A percentile compares a stretch with the other conserved stretches of the same genome.
Conservation (phyloP, 1,140 invertebrate genomes). For the Doryteuthis pealeii region DNA sequence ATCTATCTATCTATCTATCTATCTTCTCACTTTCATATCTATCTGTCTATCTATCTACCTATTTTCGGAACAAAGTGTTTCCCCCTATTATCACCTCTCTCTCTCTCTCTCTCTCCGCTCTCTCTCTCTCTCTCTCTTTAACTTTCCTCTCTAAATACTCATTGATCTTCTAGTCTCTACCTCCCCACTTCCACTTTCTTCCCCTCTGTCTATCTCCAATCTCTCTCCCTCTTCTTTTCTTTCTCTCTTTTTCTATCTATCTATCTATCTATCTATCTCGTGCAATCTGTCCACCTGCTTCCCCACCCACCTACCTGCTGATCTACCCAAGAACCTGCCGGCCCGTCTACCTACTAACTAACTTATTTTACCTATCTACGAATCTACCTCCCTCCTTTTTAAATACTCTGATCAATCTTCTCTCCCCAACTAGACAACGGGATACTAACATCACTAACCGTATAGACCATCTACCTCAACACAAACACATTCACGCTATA, state of each 20-base stretch:
- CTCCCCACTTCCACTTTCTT: conserved; percentile 10
- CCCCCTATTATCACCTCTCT: not conserved
- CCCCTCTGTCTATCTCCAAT: too few relatives aligned
- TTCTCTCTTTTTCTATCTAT: conserved; percentile 12
- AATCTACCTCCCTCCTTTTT: not conserved
- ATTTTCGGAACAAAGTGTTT: not conserved
- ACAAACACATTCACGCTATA: too few relatives aligned
- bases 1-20: not conserved
- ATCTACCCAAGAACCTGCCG: conserved; percentile 9
- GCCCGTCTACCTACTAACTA: conserved; percentile 5
- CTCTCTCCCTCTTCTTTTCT: conserved; percentile 6
- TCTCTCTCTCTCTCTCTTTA: too few relatives aligned
- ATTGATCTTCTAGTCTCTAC: not conserved
- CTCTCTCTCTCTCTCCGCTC: not conserved
- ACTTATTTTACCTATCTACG: not conserved
- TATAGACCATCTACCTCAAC: too few relatives aligned
- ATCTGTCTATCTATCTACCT: too few relatives aligned
- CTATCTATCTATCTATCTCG: too few relatives aligned
- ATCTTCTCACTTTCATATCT: not conserved
- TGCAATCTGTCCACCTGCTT: not conserved
- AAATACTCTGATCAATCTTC: not conserved
- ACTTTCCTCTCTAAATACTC: too few relatives aligned
- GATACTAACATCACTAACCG: too few relatives aligned
- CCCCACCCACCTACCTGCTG: conserved; percentile 6
- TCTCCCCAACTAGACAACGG: not conserved